These are phyloP conservation scores for Melinaea menophilus DNA, from an alignment of 2,888 invertebrate genomes.

Conservation along the genomic window DNA sequence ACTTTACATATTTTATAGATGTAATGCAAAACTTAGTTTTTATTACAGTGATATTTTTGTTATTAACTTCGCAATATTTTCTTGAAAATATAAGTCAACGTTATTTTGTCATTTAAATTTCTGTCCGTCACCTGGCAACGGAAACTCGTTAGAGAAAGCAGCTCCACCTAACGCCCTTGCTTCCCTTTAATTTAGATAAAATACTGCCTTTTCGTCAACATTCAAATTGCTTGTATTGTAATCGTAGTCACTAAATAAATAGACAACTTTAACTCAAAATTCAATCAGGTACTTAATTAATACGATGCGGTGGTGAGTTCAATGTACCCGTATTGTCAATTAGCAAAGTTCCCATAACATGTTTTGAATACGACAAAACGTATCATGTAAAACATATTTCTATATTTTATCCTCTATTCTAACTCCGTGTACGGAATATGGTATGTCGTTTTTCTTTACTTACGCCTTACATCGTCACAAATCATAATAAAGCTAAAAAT, in stretches of 20 bases:
- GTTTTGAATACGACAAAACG: too few species aligned
- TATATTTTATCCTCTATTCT: too few species aligned
- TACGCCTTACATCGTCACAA: conserved; percentile 24
- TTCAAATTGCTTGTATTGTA: conserved; percentile 11
- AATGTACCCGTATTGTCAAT: background rate
- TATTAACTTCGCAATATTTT: background rate
- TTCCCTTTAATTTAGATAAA: conserved; percentile 15
- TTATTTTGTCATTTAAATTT: conserved; percentile 20
- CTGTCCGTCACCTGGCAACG: conserved; percentile 18
- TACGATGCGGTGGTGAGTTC: background rate
- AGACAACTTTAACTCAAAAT: background rate
- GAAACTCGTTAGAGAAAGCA: conserved; percentile 25
- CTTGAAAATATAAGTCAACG: conserved; percentile 12
- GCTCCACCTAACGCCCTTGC: conserved; percentile 8
- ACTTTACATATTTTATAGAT: too few species aligned
- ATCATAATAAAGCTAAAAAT: conserved; percentile 28
- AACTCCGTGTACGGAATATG: conserved; percentile 12
- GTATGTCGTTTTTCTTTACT: conserved; percentile 23
- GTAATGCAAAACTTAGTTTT: too few species aligned
- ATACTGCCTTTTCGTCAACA: conserved; percentile 11
- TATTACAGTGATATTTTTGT: too few species aligned
- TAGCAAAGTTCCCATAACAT: too few species aligned
- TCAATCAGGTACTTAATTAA: background rate
- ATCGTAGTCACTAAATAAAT: background rate
- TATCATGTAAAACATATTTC: too few species aligned